Base-by-base conservation (phyloP, 1,140 invertebrate genomes). In the Trachymyrmex septentrionalis region DNA sequence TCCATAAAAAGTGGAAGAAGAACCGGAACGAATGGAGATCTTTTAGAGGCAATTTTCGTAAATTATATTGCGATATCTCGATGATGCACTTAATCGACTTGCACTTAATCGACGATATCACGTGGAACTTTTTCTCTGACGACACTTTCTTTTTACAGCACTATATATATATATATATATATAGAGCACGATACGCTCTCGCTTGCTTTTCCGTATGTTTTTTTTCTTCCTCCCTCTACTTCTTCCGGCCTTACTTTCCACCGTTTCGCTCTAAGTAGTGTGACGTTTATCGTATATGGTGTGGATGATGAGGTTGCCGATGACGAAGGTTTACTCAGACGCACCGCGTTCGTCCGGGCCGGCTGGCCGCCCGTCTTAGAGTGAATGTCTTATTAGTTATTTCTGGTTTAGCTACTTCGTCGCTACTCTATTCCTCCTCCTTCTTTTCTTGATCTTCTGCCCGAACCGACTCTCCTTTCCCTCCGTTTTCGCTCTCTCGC, bases 311-410 rank as follows among this genome's bases (percentile, higher is more conserved):
- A 82, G 67, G 61, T 87, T 48, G 71, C 72, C 77, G 85, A 89
- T 87, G 88, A 89, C 85, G 85, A 90, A n/a, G 38, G 48, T 50
- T 88, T 90, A 91, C 88, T 66, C 87, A 90, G 89, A 95, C 94
- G 94, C 93, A 95, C 93, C 95, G 94, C 94, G 94, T 93, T 93
- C 92, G 94, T 94, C 95, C 94, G 94, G 94, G 94, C 94, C 94
- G 94, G 94, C 91, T 95, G 94, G 94, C 93, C 94, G 94, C 93
- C 94, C 94, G 94, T 94, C 94, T 95, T 86, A 93, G 92, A 95
- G 94, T 95, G 94, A 95, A 95, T 95, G 93, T 95, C 94, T 95
- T 95, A 94, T 95, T 94, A 93, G 94, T 94, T 95, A 95, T 95
- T 95, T 95, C 94, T 93, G 93, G 94, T 93, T 73, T 87, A 90